Conservation (phyloP, 2,888 invertebrate genomes). For the Patella depressa region DNA sequence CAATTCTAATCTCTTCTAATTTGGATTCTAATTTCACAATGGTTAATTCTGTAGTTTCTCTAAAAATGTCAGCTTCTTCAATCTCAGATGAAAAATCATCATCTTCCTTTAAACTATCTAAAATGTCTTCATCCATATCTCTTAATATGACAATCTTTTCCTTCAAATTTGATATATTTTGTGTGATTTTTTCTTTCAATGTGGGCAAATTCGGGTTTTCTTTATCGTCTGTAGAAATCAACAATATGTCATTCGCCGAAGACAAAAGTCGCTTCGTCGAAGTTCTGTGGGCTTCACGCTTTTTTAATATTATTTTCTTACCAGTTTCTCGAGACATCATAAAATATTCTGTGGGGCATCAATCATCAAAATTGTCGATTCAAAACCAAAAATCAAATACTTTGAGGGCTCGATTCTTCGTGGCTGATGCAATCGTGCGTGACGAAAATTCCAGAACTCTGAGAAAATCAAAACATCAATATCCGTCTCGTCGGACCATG, state of each 20-base stretch:
- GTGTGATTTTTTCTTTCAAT: neutral
- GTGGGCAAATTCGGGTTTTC: neutral
- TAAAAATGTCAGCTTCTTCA: neutral
- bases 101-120: neutral
- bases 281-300: neutral
- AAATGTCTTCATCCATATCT: neutral
- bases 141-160: neutral
- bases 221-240: neutral
- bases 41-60: neutral
- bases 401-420: too few relatives aligned
- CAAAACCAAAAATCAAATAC: too few relatives aligned
- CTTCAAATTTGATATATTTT: neutral
- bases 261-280: neutral
- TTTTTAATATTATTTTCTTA: neutral
- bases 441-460: neutral
- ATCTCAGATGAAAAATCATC: neutral
- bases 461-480: neutral
- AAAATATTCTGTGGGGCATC: neutral
- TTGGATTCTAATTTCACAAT: neutral
- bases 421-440: too few relatives aligned
- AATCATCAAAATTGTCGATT: too few relatives aligned
- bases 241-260: neutral
- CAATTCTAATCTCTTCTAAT: neutral
- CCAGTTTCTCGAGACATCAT: neutral
- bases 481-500: slow-evolving; percentile 8